These are phyloP conservation scores for Mercenaria mercenaria DNA, from an alignment of 1,140 invertebrate species.

Conservation along the genomic window DNA sequence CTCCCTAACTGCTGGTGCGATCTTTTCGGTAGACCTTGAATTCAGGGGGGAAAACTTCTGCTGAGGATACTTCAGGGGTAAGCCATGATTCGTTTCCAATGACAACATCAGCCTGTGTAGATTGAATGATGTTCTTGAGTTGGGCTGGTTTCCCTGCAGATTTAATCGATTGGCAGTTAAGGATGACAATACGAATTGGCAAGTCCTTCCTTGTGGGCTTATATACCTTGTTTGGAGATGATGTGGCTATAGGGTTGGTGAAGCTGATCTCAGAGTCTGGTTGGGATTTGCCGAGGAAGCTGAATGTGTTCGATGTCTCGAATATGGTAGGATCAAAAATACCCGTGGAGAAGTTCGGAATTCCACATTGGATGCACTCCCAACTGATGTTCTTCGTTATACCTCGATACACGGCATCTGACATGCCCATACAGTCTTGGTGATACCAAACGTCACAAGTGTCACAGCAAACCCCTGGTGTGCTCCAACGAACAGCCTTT, in stretches of 20 bases:
- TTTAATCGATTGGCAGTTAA: conserved; percentile 19
- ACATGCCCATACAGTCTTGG: conserved; percentile 42
- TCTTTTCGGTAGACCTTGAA: not conserved
- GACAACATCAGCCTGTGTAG: not conserved
- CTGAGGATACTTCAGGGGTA: not conserved
- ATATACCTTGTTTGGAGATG: not conserved
- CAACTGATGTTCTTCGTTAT: conserved; percentile 25
- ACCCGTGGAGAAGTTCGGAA: conserved; percentile 57
- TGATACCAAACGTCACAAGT: conserved; percentile 44
- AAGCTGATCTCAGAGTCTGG: conserved; percentile 41
- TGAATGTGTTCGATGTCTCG: not conserved
- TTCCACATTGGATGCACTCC: conserved; percentile 51
- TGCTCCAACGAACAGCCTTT: conserved; percentile 33
- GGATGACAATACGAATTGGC: not conserved
- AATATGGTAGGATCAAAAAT: conserved; percentile 52
- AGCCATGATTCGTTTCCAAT: conserved; percentile 3
- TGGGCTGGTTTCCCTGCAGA: not conserved
- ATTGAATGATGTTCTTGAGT: not conserved
- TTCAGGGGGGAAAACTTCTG: not conserved
- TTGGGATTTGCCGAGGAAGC: not conserved
- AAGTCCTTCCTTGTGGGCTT: not conserved
- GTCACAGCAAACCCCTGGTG: conserved; percentile 40
- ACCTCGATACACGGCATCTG: not conserved
- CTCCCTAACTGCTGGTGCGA: not conserved
- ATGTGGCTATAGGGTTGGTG: conserved; percentile 34